Conservation (phyloP, 2,113 vertebrate species). For the Enhydra lutris region DNA sequence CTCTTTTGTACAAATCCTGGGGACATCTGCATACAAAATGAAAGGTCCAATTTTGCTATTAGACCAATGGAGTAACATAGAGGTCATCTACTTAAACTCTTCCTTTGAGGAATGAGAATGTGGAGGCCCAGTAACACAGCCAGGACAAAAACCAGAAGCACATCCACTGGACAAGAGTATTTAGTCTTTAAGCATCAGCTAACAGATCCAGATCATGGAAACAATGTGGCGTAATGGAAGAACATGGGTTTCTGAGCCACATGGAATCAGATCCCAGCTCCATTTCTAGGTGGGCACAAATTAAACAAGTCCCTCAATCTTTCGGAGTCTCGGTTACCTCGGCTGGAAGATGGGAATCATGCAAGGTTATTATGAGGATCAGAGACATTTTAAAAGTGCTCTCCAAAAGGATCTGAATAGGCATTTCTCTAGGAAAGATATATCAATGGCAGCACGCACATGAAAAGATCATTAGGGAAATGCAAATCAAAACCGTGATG, state of each 20-base stretch:
- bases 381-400: neutral
- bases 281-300: neutral
- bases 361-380: neutral
- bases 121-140: neutral
- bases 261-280: neutral
- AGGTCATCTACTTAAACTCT: neutral
- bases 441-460: neutral
- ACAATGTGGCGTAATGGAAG: neutral
- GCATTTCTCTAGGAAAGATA: neutral
- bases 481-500: constrained; percentile 34
- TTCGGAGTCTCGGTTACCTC: neutral
- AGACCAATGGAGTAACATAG: neutral
- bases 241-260: neutral
- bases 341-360: neutral
- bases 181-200: neutral
- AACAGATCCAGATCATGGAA: neutral
- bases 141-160: neutral
- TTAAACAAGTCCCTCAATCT: neutral
- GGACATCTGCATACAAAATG: constrained; percentile 36
- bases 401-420: neutral
- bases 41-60: constrained; percentile 28
- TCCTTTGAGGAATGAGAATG: neutral
- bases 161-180: neutral
- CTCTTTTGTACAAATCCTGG: constrained; percentile 57
- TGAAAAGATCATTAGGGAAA: neutral